These are phyloP conservation scores for Saturnia pavonia DNA, from an alignment of 2,888 invertebrate genomes.

Conservation along the genomic window DNA sequence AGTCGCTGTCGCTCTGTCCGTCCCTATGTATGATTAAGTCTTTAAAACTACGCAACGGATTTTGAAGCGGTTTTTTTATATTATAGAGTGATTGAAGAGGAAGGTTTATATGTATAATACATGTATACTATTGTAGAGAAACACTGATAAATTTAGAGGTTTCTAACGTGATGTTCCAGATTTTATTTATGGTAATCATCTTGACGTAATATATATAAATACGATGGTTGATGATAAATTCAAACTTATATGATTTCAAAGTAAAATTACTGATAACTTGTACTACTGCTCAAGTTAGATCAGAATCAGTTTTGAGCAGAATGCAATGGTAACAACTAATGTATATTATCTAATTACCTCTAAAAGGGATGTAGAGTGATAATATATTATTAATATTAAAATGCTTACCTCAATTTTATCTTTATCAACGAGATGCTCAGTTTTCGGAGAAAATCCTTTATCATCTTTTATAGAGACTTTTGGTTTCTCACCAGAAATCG, in stretches of 20 bases:
- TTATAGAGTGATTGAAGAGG: too few species aligned
- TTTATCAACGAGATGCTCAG: constrained; percentile 33
- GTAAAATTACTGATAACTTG: background rate
- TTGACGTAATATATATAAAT: background rate
- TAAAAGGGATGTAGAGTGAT: background rate
- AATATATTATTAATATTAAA: constrained; percentile 20
- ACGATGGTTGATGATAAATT: background rate
- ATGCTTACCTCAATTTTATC: constrained; percentile 40
- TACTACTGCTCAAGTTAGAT: background rate
- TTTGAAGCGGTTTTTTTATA: too few species aligned
- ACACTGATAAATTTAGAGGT: too few species aligned
- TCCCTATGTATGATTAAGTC: too few species aligned
- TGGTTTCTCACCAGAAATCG: constrained; percentile 43
- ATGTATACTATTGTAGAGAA: too few species aligned
- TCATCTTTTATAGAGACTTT: constrained; percentile 38
- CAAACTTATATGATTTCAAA: background rate
- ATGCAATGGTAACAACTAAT: background rate
- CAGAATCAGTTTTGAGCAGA: background rate
- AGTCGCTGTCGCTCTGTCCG: too few species aligned
- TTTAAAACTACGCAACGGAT: too few species aligned
- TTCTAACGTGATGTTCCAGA: too few species aligned
- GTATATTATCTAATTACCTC: background rate
- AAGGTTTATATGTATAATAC: too few species aligned
- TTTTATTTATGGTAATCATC: too few species aligned
- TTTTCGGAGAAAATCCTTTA: constrained; percentile 34